Base-by-base conservation (phyloP, 2,888 invertebrate species). In the Papilio gigon region DNA sequence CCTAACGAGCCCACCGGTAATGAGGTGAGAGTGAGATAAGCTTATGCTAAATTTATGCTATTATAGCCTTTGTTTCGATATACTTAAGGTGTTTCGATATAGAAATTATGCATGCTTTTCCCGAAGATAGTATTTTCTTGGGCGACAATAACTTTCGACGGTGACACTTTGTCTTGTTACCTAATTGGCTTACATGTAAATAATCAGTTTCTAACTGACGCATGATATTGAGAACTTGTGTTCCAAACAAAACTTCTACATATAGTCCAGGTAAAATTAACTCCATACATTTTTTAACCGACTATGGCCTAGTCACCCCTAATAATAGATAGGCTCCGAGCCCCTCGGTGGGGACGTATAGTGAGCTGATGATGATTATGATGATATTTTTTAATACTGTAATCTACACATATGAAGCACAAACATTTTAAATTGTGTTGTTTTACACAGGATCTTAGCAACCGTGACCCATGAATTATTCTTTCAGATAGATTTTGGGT, bases 1-100 rank as follows among this genome's bases (percentile, higher is more conserved):
- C 53, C 37, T 62, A 61, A 62, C 40, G 61, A 30, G 47, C 17
- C 35, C 47, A 20, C n/a, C 62, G n/a, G 20, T 64, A 68, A 64
- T 37, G 22, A 63, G 53, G 20, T 42, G 30, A 47, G 22, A 62
- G 53, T 60, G 61, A 59, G 59, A 25, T 37, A 59, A 59, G 25
- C 25, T 20, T 27, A 50, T 66, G 20, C 47, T 37, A 59, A 59
- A 17, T 35, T 20, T 27, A 50, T 66, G 20, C 47, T 6, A 59
- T 25, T 65, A 58, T 47, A 59, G 27, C 27, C 17, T 65, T 9
- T 58, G 58, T 65, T 25, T 50, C 63, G 50, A 37, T 25, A n/a
- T 14, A 8, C 8, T n/a, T 30, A 50, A 20, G 27, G 60, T 11
- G 25, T 60, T n/a, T 22, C 0, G 14, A 0, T 1, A 25, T 60